These are phyloP conservation scores for Vulpes vulpes DNA, from an alignment of 2,113 vertebrate genomes.

Conservation along the genomic window DNA sequence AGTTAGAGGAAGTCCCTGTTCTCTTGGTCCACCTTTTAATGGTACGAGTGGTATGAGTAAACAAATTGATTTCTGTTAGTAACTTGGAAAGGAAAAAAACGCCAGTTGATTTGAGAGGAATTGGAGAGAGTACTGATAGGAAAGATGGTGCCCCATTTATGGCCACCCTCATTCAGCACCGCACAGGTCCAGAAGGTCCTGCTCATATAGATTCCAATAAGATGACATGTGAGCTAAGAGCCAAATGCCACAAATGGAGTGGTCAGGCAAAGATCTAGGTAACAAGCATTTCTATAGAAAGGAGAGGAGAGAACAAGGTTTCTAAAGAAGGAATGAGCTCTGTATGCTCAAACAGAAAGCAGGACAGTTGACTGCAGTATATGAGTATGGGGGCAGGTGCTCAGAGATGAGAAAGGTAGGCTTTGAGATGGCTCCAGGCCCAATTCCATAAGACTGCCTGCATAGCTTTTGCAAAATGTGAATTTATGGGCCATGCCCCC, in stretches of 20 bases:
- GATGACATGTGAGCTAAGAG: not conserved
- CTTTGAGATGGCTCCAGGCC: not conserved
- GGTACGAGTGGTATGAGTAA: not conserved
- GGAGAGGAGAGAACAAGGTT: not conserved
- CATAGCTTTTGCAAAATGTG: not conserved
- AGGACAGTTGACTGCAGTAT: not conserved
- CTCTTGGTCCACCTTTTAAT: not conserved
- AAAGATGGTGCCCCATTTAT: not conserved
- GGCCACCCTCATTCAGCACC: rapidly evolving
- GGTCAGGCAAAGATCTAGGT: not conserved
- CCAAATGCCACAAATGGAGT: not conserved
- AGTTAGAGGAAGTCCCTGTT: not conserved
- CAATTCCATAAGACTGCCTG: not conserved
- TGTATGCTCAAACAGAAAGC: not conserved
- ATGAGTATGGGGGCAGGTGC: rapidly evolving
- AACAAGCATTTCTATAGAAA: not conserved
- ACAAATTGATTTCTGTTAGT: not conserved
- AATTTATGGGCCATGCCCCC: not conserved
- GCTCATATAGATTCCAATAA: not conserved
- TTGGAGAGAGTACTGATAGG: not conserved
- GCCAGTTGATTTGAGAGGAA: not conserved
- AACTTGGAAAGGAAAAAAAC: not conserved
- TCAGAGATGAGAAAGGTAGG: not conserved
- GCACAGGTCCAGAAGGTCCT: not conserved
- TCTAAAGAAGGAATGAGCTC: not conserved